A percentile compares a stretch with the other conserved stretches of the same genome.
These are phyloP conservation scores for Leptothorax acervorum DNA, from an alignment of 2,888 invertebrate genomes.

Conservation along the genomic window DNA sequence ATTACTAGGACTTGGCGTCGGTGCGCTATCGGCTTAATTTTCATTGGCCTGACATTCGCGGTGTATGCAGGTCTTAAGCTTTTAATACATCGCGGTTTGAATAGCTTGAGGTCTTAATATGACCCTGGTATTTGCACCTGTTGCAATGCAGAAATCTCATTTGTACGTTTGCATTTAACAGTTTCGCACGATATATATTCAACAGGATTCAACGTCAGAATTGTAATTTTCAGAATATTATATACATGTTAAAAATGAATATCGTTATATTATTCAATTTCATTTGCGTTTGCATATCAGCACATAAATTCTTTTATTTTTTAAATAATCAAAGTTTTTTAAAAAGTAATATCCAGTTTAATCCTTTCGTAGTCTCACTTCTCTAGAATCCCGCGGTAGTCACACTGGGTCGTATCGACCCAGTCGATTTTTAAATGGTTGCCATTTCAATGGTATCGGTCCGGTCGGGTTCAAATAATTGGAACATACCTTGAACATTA, in stretches of 20 bases:
- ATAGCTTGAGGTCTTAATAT: constrained; percentile 41
- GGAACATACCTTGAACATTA: too few relatives aligned
- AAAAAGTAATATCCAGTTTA: background rate
- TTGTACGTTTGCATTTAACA: constrained; percentile 43
- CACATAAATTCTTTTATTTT: background rate
- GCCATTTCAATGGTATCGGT: too few relatives aligned
- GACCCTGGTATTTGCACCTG: constrained; percentile 52
- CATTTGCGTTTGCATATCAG: background rate
- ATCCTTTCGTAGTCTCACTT: too few relatives aligned
- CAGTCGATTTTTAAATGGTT: too few relatives aligned
- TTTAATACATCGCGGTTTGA: constrained; percentile 49
- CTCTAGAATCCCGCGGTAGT: too few relatives aligned
- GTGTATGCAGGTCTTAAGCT: constrained; percentile 44
- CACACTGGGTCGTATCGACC: too few relatives aligned
- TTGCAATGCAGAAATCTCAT: constrained; percentile 55
- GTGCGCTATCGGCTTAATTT: constrained; percentile 29
- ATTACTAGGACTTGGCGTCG: constrained; percentile 23
- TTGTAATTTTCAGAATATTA: constrained; percentile 8
- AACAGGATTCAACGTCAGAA: constrained; percentile 24
- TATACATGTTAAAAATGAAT: too few relatives aligned
- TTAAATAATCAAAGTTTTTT: background rate
- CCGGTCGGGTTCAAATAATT: too few relatives aligned
- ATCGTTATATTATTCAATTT: background rate
- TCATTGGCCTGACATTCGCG: constrained; percentile 45
- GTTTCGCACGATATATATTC: constrained; percentile 32